Conservation (phyloP, 2,113 vertebrate genomes). For the Prolemur simus region DNA sequence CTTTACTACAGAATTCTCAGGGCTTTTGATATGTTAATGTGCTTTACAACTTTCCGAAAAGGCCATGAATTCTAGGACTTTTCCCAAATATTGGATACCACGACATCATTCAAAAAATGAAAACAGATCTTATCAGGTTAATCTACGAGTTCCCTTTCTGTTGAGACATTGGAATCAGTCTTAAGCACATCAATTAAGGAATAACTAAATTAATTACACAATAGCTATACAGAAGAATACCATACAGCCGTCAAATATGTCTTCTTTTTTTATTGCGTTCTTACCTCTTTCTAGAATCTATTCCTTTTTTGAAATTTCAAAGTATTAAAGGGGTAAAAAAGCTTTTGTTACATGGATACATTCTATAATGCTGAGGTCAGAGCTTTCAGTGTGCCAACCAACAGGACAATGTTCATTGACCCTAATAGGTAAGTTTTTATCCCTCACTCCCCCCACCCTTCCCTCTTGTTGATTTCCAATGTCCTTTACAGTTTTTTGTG, state of each 20-base stretch:
- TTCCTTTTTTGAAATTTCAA: too few relatives aligned
- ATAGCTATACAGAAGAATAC: neutral
- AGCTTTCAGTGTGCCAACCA: too few relatives aligned
- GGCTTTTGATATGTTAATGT: neutral
- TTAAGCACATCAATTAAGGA: neutral
- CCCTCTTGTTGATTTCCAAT: too few relatives aligned
- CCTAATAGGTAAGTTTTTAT: too few relatives aligned
- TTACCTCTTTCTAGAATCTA: too few relatives aligned
- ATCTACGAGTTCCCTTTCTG: neutral
- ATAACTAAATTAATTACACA: neutral
- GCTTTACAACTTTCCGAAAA: slow-evolving; percentile 28
- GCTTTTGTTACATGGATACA: too few relatives aligned
- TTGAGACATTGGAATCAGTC: neutral
- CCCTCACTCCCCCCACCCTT: too few relatives aligned
- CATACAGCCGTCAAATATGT: neutral
- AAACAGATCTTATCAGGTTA: neutral
- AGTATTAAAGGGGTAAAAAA: too few relatives aligned
- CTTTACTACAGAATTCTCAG: neutral
- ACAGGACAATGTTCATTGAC: too few relatives aligned
- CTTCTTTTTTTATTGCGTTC: neutral
- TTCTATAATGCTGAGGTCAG: too few relatives aligned
- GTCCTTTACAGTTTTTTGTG: too few relatives aligned
- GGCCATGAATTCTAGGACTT: neutral
- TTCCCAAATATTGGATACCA: slow-evolving; percentile 10
- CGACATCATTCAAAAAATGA: slow-evolving; percentile 18